Evolutionary conservation across 2,113 vertebrate genomes (phyloP).

Genomic region (Oncorhynchus clarkii): DNA sequence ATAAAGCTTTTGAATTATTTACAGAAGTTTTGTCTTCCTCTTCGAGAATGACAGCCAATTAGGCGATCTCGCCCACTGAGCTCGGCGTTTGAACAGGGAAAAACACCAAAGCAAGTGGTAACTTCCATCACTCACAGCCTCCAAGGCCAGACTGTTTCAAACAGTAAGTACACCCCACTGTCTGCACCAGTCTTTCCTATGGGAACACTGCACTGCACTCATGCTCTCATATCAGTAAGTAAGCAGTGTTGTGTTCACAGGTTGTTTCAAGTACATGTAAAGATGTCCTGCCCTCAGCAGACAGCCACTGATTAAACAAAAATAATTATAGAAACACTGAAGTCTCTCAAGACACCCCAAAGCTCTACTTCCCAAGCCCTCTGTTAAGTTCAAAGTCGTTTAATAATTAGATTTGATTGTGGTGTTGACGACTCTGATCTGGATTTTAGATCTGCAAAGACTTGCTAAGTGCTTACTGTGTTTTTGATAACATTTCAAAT

Average conservation of each 20-base stretch:
- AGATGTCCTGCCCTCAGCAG: not conserved
- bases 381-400: not conserved
- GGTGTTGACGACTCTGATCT: not conserved
- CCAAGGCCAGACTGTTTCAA: slow-evolving; percentile 36
- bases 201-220: slow-evolving; percentile 10
- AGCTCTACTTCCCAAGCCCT: not conserved
- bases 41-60: slow-evolving; percentile 54
- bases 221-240: not conserved
- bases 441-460: too few relatives aligned
- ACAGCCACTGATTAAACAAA: not conserved
- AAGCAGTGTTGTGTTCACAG: not conserved
- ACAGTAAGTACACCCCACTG: slow-evolving; percentile 19
- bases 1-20: slow-evolving; percentile 43
- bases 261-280: not conserved
- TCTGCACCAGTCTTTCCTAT: slow-evolving; percentile 6
- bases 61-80: slow-evolving; percentile 30
- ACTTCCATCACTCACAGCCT: slow-evolving; percentile 43
- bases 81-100: slow-evolving; percentile 33
- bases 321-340: not conserved
- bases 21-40: slow-evolving; percentile 32
- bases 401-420: not conserved
- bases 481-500: too few relatives aligned
- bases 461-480: too few relatives aligned
- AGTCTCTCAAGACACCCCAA: not conserved
- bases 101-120: slow-evolving; percentile 46